phyloP scores from a whole-genome alignment of 2,888 invertebrate genomes.

The Pollenia amentaria region DNA sequence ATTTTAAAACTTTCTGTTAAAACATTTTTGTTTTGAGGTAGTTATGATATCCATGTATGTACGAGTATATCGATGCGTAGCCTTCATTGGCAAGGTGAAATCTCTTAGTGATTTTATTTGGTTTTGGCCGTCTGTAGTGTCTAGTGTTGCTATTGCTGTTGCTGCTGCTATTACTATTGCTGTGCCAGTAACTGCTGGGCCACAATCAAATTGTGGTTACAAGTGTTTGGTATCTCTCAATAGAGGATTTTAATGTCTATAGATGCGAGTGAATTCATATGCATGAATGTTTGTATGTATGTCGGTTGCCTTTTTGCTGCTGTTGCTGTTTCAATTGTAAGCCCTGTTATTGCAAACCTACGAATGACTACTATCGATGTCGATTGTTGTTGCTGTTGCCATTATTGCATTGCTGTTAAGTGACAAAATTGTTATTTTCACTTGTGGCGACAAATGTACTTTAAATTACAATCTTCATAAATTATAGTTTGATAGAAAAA shows the following conservation, averaged over 20 bases:
- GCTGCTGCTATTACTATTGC: background rate
- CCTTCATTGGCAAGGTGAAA: constrained; percentile 71
- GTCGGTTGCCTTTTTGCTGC: constrained; percentile 13
- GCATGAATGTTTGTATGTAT: constrained; percentile 7
- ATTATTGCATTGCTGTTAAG: constrained; percentile 71
- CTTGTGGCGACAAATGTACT: constrained; percentile 76
- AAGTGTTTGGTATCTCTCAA: constrained; percentile 70
- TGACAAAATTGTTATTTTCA: constrained; percentile 77
- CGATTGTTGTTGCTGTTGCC: constrained; percentile 23
- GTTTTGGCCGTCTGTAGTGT: constrained; percentile 41
- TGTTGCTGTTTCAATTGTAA: constrained; percentile 50
- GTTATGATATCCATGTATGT: background rate
- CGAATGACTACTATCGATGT: constrained; percentile 43
- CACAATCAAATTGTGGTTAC: constrained; percentile 76
- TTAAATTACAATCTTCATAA: constrained; percentile 75
- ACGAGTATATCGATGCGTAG: background rate
- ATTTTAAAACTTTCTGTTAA: constrained; percentile 61
- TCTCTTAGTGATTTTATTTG: constrained; percentile 70
- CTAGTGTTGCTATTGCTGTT: constrained; percentile 7
- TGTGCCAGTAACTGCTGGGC: constrained; percentile 55
- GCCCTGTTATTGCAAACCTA: constrained; percentile 57
- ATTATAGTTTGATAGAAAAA: constrained; percentile 71
- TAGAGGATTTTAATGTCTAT: constrained; percentile 56
- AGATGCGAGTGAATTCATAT: constrained; percentile 10
- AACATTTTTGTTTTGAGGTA: constrained; percentile 38